Conservation (phyloP, 2,797 vertebrate species). For the Argya squamiceps region DNA sequence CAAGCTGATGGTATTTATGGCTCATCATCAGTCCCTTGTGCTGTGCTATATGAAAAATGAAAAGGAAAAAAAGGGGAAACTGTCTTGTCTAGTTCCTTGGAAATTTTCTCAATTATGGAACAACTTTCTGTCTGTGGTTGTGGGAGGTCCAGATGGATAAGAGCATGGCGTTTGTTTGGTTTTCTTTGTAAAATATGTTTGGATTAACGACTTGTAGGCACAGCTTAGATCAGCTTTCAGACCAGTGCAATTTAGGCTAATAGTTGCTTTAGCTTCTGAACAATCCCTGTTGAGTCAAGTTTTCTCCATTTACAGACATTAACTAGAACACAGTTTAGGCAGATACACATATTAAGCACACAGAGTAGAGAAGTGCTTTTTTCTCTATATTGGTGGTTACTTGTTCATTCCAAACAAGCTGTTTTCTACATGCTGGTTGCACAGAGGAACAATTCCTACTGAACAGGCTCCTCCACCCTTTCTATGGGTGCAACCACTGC, state of each 20-base stretch:
- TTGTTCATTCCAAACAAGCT: neutral
- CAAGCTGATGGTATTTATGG: neutral
- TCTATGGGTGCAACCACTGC: accelerated
- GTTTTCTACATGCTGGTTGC: accelerated
- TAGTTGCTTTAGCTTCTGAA: neutral
- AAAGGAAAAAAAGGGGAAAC: neutral
- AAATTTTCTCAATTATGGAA: neutral
- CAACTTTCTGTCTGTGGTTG: neutral
- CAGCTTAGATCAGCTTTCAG: neutral
- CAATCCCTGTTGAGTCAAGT: neutral
- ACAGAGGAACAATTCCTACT: neutral
- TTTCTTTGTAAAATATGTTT: neutral
- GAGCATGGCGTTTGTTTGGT: accelerated
- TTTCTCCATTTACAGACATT: neutral
- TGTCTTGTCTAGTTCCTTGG: accelerated
- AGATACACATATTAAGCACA: neutral
- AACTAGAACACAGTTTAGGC: neutral
- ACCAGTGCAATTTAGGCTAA: neutral
- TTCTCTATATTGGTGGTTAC: neutral
- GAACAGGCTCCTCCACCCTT: neutral
- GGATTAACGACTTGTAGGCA: neutral
- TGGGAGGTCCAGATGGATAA: neutral
- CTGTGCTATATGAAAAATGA: neutral
- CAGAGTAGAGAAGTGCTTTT: neutral
- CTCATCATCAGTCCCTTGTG: neutral